These are phyloP conservation scores for Ciconia stormi DNA, from an alignment of 2,113 vertebrate genomes.

Conservation along the genomic window DNA sequence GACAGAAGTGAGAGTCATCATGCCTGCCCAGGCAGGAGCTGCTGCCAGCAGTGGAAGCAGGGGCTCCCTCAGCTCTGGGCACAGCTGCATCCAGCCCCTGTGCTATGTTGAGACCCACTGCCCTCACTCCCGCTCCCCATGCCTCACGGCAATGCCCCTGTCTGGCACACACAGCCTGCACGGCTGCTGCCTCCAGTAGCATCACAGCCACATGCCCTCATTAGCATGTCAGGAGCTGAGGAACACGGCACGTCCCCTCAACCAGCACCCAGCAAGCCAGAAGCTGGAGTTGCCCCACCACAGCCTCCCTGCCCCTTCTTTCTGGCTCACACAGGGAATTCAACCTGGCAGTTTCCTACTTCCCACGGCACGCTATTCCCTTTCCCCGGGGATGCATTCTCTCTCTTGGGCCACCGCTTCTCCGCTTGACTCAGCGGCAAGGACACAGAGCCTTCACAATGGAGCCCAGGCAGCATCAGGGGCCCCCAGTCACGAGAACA, in stretches of 20 bases:
- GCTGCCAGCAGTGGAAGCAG: neutral
- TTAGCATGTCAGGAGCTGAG: neutral
- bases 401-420: neutral
- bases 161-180: neutral
- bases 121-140: no score
- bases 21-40: neutral
- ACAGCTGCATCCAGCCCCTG: no score
- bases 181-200: no score
- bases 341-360: neutral
- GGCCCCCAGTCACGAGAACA: no score
- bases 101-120: no score
- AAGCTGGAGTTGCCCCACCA: neutral
- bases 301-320: neutral
- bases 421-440: neutral
- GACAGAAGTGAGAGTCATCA: neutral
- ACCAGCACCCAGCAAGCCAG: no score
- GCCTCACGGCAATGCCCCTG: no score
- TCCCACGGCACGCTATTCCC: no score
- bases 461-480: no score
- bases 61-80: neutral
- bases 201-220: no score
- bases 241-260: no score
- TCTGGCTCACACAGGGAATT: neutral
- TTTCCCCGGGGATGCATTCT: no score
- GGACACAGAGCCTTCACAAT: neutral